phyloP scores from a whole-genome alignment of 2,797 vertebrate species.

The Naso thynnoides region DNA sequence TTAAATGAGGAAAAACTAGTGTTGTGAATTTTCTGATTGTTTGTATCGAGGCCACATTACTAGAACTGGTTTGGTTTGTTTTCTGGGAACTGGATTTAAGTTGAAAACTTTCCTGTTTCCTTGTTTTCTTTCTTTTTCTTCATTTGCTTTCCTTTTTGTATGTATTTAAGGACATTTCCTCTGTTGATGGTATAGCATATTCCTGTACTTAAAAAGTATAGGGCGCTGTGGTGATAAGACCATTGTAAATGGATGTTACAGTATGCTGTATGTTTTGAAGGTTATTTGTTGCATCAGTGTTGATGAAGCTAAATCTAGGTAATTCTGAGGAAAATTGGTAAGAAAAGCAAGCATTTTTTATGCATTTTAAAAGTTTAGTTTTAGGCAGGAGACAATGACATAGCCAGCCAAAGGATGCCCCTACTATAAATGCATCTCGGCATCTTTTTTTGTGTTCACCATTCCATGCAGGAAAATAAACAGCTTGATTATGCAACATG shows the following conservation, averaged over 20 bases:
- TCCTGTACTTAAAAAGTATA: conserved; percentile 93
- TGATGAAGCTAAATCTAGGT: conserved; percentile 94
- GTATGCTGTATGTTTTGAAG: conserved; percentile 97
- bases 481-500: conserved; percentile 89
- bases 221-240: conserved; percentile 88
- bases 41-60: conserved; percentile 95
- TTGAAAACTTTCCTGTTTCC: conserved; percentile 97
- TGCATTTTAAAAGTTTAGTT: conserved; percentile 90
- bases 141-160: conserved; percentile 87
- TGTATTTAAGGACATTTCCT: conserved; percentile 97
- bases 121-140: conserved; percentile 83
- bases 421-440: conserved; percentile 89
- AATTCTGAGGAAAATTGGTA: conserved; percentile 90
- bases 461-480: conserved; percentile 91
- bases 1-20: conserved; percentile 96
- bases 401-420: conserved; percentile 88
- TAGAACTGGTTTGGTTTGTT: conserved; percentile 92
- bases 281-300: conserved; percentile 95
- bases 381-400: conserved; percentile 90
- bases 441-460: conserved; percentile 89
- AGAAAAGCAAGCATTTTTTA: conserved; percentile 88
- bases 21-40: conserved; percentile 98
- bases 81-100: conserved; percentile 94
- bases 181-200: conserved; percentile 93
- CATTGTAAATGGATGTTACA: conserved; percentile 98